Percentiles rank a stretch among this genome's conserved stretches.
phyloP scores from a whole-genome alignment of 2,888 invertebrate species.

The Eristalis intricaria region DNA sequence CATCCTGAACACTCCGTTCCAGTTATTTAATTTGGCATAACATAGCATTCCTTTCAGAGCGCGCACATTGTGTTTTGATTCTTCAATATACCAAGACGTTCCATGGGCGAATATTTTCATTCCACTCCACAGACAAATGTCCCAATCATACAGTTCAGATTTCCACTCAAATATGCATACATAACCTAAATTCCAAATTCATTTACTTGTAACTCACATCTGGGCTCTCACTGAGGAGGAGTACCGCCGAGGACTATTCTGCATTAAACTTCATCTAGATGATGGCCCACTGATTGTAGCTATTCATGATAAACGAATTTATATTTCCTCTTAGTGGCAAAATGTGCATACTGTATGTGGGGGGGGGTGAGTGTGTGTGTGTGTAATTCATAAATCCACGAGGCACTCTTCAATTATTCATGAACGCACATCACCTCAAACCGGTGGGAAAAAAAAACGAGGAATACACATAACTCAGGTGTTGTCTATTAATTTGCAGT shows the following conservation, averaged over 20 bases:
- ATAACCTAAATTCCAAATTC: background rate
- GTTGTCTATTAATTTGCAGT: conserved; percentile 1
- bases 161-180: conserved; percentile 1
- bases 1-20: background rate
- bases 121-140: background rate
- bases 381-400: background rate
- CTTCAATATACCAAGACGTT: background rate
- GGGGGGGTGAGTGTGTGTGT: background rate
- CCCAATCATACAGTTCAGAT: background rate
- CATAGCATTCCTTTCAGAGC: background rate
- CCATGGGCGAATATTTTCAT: background rate
- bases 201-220: background rate
- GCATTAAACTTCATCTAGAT: background rate
- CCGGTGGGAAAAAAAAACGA: background rate
- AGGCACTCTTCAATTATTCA: background rate
- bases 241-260: background rate
- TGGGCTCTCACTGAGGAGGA: background rate
- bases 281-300: background rate
- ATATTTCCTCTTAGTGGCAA: background rate
- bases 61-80: conserved; percentile 1
- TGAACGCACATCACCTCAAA: background rate
- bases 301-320: background rate
- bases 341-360: background rate
- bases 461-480: background rate
- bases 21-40: background rate